Percentiles rank a stretch among this genome's conserved stretches.
Evolutionary conservation across 2,113 vertebrate species (phyloP).

Genomic region (Brevimyrus niger): DNA sequence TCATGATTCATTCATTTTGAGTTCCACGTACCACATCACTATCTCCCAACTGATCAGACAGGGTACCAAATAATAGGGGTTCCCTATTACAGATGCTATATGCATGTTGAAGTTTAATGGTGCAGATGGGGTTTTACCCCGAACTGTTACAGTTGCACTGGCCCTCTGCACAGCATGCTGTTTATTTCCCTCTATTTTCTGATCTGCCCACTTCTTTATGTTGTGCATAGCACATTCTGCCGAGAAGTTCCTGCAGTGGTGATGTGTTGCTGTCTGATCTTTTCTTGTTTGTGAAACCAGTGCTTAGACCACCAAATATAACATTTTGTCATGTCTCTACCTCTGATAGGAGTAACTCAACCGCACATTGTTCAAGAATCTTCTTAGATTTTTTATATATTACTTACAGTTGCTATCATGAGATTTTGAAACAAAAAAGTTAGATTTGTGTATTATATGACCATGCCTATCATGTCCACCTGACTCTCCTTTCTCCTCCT

Average conservation of each 20-base stretch:
- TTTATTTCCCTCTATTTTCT: not conserved
- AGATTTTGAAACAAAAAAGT: not conserved
- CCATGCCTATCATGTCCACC: not conserved
- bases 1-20: not conserved
- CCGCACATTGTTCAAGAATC: not conserved
- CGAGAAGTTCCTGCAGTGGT: not conserved
- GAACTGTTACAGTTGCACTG: not conserved
- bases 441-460: not conserved
- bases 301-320: not conserved
- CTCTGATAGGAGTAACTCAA: not conserved
- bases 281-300: not conserved
- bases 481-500: not conserved
- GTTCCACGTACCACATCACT: not conserved
- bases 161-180: not conserved
- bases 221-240: not conserved
- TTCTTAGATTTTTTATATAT: not conserved
- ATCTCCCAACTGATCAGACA: not conserved
- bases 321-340: not conserved
- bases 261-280: not conserved
- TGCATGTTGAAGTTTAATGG: not conserved
- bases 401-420: not conserved
- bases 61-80: not conserved
- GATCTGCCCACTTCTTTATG: not conserved
- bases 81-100: not conserved
- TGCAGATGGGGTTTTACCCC: not conserved